Percentiles rank a stretch among this genome's conserved stretches.
Conservation (phyloP, 2,797 vertebrate species). For the Pipistrellus kuhlii region DNA sequence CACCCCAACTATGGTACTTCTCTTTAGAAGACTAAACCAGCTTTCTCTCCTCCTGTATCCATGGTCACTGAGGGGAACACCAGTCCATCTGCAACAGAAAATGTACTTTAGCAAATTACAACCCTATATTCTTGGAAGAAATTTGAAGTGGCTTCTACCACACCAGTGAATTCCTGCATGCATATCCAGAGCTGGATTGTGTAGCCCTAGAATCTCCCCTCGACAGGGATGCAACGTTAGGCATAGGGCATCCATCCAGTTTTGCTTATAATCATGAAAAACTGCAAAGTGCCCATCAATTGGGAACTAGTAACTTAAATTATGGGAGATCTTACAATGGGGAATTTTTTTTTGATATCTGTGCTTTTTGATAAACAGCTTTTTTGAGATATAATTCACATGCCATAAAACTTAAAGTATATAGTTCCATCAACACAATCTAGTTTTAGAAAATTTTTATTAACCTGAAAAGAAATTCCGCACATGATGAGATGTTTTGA, state of each 20-base stretch:
- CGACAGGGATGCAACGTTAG: not conserved
- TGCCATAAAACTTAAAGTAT: not conserved
- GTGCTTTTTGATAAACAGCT: not conserved
- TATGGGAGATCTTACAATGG: not conserved
- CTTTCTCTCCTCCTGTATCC: not conserved
- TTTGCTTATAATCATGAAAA: not conserved
- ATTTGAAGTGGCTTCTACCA: not conserved
- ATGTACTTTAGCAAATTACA: not conserved
- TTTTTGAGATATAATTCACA: not conserved
- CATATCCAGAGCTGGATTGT: not conserved
- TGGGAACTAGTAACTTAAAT: not conserved
- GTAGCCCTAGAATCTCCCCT: not conserved
- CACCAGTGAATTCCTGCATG: not conserved
- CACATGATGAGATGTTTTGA: not conserved
- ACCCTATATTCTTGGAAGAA: not conserved
- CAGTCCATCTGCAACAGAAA: not conserved
- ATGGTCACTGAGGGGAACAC: not conserved
- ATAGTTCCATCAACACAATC: not conserved
- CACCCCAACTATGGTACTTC: not conserved
- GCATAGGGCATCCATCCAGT: not conserved
- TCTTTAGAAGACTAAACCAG: not conserved
- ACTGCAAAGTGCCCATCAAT: not conserved
- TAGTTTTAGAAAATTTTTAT: conserved; percentile 29
- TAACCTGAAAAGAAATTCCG: not conserved
- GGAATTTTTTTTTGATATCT: conserved; percentile 10